A percentile compares a stretch with the other conserved stretches of the same genome.
phyloP scores from a whole-genome alignment of 2,888 invertebrate species.

The Habrosyne pyritoides region DNA sequence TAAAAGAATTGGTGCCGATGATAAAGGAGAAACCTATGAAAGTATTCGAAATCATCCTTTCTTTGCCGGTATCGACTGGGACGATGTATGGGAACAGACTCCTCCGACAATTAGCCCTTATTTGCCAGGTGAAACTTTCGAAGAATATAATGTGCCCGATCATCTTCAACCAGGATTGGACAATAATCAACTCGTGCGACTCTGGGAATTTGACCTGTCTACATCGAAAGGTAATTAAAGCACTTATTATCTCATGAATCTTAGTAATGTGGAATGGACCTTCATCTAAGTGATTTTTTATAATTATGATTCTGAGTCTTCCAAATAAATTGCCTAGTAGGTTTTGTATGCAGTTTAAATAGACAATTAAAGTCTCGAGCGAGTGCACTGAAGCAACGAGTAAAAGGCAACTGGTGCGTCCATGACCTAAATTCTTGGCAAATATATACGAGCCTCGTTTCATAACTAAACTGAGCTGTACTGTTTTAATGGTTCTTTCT shows the following conservation, averaged over 20 bases:
- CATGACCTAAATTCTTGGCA: conserved; percentile 74
- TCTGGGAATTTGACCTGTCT: conserved; percentile 88
- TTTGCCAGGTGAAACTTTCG: conserved; percentile 87
- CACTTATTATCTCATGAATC: not conserved
- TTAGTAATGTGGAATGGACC: not conserved
- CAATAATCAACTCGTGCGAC: conserved; percentile 89
- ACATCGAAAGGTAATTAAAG: conserved; percentile 65
- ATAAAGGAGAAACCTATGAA: conserved; percentile 87
- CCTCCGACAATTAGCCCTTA: conserved; percentile 94
- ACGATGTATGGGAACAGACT: conserved; percentile 88
- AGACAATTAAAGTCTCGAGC: conserved; percentile 59
- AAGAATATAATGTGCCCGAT: conserved; percentile 89
- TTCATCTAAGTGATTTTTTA: not conserved
- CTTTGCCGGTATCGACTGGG: conserved; percentile 93
- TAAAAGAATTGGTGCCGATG: conserved; percentile 92
- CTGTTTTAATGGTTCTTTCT: conserved; percentile 46
- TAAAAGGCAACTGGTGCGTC: conserved; percentile 71
- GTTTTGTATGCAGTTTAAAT: conserved; percentile 41
- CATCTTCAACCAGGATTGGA: conserved; percentile 94
- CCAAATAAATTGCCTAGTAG: conserved; percentile 9
- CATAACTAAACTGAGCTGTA: conserved; percentile 55
- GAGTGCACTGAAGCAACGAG: conserved; percentile 74
- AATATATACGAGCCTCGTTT: conserved; percentile 63
- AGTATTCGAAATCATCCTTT: conserved; percentile 94
- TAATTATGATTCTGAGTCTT: conserved; percentile 7